phyloP scores from a whole-genome alignment of 1,140 invertebrate species.

The Drosophila lacertosa region DNA sequence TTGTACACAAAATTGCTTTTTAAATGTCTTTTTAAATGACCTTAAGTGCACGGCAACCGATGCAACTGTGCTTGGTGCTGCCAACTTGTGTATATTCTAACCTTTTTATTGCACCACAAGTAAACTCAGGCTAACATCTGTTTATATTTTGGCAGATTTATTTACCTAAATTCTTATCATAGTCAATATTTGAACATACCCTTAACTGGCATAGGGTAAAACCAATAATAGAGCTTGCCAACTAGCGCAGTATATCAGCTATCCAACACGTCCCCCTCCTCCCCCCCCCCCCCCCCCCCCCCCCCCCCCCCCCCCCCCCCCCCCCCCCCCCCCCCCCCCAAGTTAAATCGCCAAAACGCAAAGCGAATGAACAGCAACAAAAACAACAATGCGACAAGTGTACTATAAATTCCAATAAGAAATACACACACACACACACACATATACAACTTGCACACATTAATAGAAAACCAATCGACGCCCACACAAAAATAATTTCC shows the following conservation, averaged over 20 bases:
- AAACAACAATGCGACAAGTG: constrained; percentile 48
- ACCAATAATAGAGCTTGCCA: constrained; percentile 2
- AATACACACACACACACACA: constrained; percentile 35
- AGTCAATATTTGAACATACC: constrained; percentile 3
- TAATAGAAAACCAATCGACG: constrained; percentile 44
- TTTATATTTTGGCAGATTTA: too few relatives aligned
- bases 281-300: too few relatives aligned
- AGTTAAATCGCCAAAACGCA: constrained; percentile 55
- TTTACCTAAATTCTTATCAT: background rate
- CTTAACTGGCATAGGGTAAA: background rate
- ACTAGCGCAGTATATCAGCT: constrained; percentile 4
- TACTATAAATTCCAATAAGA: constrained; percentile 71
- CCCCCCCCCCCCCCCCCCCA: constrained; percentile 2
- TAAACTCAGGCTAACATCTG: too few relatives aligned
- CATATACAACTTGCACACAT: constrained; percentile 15
- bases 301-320: background rate
- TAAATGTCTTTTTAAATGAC: too few relatives aligned
- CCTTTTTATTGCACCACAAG: too few relatives aligned
- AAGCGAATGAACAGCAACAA: constrained; percentile 35
- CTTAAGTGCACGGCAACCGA: too few relatives aligned
- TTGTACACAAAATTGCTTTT: too few relatives aligned
- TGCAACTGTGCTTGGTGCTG: too few relatives aligned
- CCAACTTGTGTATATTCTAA: too few relatives aligned
- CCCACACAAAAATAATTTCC: constrained; percentile 79
- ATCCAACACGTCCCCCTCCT: background rate